Evolutionary conservation across 2,888 invertebrate species (phyloP).

Genomic region (Fragum fragum): DNA sequence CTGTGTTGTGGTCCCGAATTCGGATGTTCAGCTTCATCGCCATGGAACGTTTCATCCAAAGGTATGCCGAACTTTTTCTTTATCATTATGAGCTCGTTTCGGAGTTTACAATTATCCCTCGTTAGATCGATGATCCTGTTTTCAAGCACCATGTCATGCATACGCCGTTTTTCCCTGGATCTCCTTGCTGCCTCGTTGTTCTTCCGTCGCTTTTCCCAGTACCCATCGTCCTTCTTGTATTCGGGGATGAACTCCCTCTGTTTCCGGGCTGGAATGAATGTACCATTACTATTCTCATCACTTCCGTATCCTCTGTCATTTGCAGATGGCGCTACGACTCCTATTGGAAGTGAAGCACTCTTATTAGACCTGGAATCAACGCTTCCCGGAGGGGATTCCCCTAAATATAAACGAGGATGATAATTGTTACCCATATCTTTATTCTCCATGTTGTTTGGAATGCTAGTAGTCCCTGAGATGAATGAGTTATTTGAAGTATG

Average conservation of each 20-base stretch:
- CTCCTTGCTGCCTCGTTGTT: conserved; percentile 99
- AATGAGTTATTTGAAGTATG: conserved; percentile 34
- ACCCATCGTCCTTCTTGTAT: conserved; percentile 97
- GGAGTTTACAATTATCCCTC: conserved; percentile 96
- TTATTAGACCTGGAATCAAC: conserved; percentile 56
- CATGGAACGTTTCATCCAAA: conserved; percentile 67
- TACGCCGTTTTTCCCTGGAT: conserved; percentile 97
- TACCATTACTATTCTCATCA: conserved; percentile 33
- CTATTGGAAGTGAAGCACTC: conserved; percentile 62
- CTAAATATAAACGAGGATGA: conserved; percentile 15
- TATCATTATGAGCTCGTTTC: conserved; percentile 96
- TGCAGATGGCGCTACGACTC: conserved; percentile 71
- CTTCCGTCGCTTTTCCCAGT: conserved; percentile 98
- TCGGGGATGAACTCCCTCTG: conserved; percentile 98
- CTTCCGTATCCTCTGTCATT: conserved; percentile 45
- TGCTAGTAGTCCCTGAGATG: conserved; percentile 38
- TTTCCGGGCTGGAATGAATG: conserved; percentile 91
- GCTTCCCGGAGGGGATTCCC: conserved; percentile 23
- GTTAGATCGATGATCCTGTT: conserved; percentile 97
- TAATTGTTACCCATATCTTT: conserved; percentile 20
- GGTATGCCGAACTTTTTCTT: conserved; percentile 91
- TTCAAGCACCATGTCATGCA: conserved; percentile 98
- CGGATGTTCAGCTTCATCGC: conserved; percentile 52
- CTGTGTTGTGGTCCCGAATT: conserved; percentile 14
- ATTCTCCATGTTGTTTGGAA: conserved; percentile 10